Conservation (phyloP, 2,888 invertebrate genomes). For the Drosophila nr. perissopoda region DNA sequence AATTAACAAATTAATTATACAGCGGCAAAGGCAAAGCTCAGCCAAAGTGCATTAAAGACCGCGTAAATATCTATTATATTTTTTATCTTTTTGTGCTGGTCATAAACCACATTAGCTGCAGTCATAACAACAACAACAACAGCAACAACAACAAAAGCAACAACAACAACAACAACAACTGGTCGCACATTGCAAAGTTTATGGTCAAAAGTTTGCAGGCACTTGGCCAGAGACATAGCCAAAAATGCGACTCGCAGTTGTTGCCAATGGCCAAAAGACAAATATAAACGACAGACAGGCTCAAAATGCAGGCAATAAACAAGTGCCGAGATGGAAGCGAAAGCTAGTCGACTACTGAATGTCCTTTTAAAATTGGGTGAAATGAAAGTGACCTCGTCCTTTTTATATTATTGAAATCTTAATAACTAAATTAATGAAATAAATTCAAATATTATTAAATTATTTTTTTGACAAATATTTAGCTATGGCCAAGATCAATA, state of each 20-base stretch:
- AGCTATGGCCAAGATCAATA: not conserved
- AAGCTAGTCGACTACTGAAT: slow-evolving; percentile 10
- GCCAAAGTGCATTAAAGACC: slow-evolving; percentile 34
- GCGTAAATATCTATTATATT: slow-evolving; percentile 34
- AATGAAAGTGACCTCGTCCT: not conserved
- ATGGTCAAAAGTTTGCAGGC: slow-evolving; percentile 59
- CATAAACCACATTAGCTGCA: slow-evolving; percentile 28
- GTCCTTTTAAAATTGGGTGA: not conserved
- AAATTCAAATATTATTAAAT: not conserved
- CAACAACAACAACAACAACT: not conserved
- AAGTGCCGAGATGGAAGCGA: not conserved
- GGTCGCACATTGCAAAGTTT: slow-evolving; percentile 38
- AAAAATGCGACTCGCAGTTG: slow-evolving; percentile 44
- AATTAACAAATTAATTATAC: slow-evolving; percentile 69
- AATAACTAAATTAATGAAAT: rapidly evolving
- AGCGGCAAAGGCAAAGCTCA: slow-evolving; percentile 32
- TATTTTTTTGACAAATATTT: not conserved
- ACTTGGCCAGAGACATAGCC: slow-evolving; percentile 69
- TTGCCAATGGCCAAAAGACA: slow-evolving; percentile 37
- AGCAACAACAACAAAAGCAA: slow-evolving; percentile 24
- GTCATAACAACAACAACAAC: slow-evolving; percentile 15
- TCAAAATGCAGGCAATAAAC: slow-evolving; percentile 24
- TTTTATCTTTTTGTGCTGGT: slow-evolving; percentile 4
- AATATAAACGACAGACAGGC: slow-evolving; percentile 4
- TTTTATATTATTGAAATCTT: not conserved